Conservation (phyloP, 2,888 invertebrate species). For the Ecdyonurus torrentis region DNA sequence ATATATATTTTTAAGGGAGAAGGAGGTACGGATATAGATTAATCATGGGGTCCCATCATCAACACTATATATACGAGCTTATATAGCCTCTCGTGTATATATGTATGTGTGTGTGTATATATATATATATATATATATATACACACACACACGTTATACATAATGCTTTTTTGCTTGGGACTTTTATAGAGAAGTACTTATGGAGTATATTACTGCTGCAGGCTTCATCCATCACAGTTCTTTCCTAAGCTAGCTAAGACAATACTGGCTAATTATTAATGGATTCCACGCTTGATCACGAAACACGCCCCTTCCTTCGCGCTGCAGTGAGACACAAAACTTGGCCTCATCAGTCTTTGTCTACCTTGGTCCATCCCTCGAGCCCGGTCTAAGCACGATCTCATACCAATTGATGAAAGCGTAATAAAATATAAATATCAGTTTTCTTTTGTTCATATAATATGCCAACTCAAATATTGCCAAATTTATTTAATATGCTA, state of each 20-base stretch:
- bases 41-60: neutral
- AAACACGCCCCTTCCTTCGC: neutral
- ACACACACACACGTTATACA: too few species aligned
- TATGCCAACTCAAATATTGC: too few species aligned
- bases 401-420: too few species aligned
- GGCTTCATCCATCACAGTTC: neutral
- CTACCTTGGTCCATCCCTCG: neutral
- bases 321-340: neutral
- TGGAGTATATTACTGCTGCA: neutral
- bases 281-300: neutral
- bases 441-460: too few species aligned
- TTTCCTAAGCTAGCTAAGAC: neutral
- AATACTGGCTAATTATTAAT: constrained; percentile 2
- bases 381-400: too few species aligned
- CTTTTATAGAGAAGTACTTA: neutral
- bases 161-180: too few species aligned
- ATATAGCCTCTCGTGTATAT: neutral
- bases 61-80: too few species aligned
- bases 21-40: neutral
- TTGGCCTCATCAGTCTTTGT: neutral
- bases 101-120: too few species aligned
- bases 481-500: too few species aligned
- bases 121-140: too few species aligned
- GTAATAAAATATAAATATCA: too few species aligned
- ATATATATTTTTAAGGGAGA: neutral